A percentile compares a stretch with the other conserved stretches of the same genome.
These are phyloP conservation scores for Catharus ustulatus DNA, from an alignment of 2,797 vertebrate species.

Conservation along the genomic window DNA sequence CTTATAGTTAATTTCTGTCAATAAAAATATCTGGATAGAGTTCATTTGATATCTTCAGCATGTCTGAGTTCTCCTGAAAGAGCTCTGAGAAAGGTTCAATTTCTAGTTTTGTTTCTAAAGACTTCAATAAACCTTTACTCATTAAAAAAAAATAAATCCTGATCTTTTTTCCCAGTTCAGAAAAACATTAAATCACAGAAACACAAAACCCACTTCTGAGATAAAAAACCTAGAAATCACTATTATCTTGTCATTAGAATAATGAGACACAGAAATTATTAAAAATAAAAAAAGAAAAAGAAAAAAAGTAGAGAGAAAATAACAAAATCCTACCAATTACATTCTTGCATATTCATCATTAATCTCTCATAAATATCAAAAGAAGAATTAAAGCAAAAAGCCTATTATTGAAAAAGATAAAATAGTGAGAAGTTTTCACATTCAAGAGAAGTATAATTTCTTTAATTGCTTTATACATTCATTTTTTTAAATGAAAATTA, in stretches of 20 bases:
- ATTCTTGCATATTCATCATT: neutral
- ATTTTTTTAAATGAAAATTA: neutral
- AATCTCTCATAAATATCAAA: neutral
- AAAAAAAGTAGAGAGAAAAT: neutral
- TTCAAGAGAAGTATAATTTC: neutral
- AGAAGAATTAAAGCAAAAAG: neutral
- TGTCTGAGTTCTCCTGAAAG: neutral
- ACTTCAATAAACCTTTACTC: neutral
- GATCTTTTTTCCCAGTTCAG: neutral
- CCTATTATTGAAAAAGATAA: neutral
- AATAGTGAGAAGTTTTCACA: neutral
- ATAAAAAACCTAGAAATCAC: neutral
- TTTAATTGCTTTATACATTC: neutral
- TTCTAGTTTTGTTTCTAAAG: neutral
- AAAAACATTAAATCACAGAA: neutral
- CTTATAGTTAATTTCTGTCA: neutral
- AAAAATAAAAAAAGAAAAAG: too few relatives aligned
- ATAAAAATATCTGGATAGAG: neutral
- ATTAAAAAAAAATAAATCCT: neutral
- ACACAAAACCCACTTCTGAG: neutral
- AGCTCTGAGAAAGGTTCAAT: neutral
- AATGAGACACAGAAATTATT: neutral
- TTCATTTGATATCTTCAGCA: neutral
- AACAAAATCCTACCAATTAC: neutral
- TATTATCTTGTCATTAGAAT: neutral